Percentiles rank a stretch among this genome's conserved stretches.
These are phyloP conservation scores for Panthera leo DNA, from an alignment of 2,113 vertebrate species.

Conservation along the genomic window DNA sequence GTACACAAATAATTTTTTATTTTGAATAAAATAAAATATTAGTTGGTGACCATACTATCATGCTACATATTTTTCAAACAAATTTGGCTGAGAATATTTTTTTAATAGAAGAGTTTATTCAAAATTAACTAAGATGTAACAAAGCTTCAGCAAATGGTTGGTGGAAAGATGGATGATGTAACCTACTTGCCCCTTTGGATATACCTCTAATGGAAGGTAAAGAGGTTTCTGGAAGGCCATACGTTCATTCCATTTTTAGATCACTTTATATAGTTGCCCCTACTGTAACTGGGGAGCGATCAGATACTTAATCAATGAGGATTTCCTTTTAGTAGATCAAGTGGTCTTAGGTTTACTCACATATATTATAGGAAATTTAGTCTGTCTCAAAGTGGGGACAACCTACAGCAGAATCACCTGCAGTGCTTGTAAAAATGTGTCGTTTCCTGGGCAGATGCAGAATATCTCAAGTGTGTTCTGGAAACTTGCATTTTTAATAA, in stretches of 20 bases:
- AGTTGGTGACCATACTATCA: background rate
- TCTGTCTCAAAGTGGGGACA: background rate
- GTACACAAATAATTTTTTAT: background rate
- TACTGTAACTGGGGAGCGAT: background rate
- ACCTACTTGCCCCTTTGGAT: background rate
- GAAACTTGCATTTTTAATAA: conserved; percentile 55
- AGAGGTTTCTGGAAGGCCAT: background rate
- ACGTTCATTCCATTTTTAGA: background rate
- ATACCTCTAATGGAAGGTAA: background rate
- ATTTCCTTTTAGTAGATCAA: background rate
- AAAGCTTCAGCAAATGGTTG: background rate
- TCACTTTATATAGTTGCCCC: background rate
- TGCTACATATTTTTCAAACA: background rate
- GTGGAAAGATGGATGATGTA: background rate
- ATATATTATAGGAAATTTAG: background rate
- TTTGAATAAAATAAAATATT: conserved; percentile 10
- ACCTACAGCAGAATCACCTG: conserved; percentile 7
- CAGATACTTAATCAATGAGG: background rate
- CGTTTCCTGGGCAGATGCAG: conserved; percentile 38
- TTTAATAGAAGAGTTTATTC: background rate
- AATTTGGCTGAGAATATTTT: background rate
- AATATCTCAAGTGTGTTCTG: conserved; percentile 6
- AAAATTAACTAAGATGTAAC: background rate
- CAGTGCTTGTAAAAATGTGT: conserved; percentile 30
- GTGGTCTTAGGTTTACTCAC: background rate